phyloP scores from a whole-genome alignment of 2,797 vertebrate species.

The Adelosebastes latens region DNA sequence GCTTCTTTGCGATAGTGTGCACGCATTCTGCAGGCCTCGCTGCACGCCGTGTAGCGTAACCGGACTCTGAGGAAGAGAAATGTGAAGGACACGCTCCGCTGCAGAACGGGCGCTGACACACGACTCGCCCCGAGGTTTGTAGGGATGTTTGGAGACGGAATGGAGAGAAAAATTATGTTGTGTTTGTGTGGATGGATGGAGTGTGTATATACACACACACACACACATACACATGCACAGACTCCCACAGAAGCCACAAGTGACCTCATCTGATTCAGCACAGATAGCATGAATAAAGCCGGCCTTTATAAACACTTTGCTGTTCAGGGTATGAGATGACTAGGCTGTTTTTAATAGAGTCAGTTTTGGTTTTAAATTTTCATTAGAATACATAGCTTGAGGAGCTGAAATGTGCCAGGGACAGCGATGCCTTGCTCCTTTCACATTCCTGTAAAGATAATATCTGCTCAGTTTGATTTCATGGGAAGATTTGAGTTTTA shows the following conservation, averaged over 20 bases:
- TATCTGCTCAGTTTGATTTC: not conserved
- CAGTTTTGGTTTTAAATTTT: not conserved
- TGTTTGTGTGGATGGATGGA: not conserved
- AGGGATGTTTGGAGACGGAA: not conserved
- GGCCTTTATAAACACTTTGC: not conserved
- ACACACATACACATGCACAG: too few species aligned
- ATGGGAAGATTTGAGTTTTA: constrained; percentile 8
- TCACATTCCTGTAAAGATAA: constrained; percentile 17
- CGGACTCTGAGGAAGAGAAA: not conserved
- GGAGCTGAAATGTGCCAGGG: not conserved
- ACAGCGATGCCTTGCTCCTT: not conserved
- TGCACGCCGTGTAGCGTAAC: not conserved
- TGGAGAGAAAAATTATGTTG: not conserved
- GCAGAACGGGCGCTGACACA: not conserved
- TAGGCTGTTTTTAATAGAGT: not conserved
- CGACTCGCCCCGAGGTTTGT: not conserved
- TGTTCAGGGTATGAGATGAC: not conserved
- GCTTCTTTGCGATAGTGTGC: not conserved
- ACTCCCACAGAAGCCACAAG: not conserved
- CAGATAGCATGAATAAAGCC: not conserved
- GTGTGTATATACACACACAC: not conserved
- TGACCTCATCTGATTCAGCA: not conserved
- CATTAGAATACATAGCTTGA: not conserved
- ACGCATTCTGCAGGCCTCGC: not conserved
- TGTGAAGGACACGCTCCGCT: not conserved